Evolutionary conservation across 2,888 invertebrate species (phyloP).

Genomic region (Acrobasis suavella): DNA sequence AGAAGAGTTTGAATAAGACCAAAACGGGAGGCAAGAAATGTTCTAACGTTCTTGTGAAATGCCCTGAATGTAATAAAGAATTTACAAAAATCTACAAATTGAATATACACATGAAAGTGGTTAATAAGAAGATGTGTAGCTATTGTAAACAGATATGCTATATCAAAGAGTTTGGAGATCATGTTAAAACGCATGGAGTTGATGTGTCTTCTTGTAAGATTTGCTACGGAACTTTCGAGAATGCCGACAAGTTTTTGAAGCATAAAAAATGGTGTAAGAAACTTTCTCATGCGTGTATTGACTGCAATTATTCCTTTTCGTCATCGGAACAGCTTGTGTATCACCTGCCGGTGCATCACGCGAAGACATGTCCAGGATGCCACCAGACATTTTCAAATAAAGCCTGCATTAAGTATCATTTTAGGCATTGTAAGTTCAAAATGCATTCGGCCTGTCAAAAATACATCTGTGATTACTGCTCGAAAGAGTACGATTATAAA

Average conservation of each 20-base stretch:
- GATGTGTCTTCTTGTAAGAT: conserved; percentile 37
- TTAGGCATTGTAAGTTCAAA: conserved; percentile 35
- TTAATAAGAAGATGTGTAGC: conserved; percentile 44
- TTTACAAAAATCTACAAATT: conserved; percentile 37
- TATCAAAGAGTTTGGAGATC: conserved; percentile 33
- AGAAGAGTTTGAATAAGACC: conserved; percentile 25
- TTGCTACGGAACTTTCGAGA: conserved; percentile 43
- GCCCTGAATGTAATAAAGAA: conserved; percentile 44
- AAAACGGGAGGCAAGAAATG: conserved; percentile 10
- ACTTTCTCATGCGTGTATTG: conserved; percentile 38
- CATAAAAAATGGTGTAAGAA: conserved; percentile 39
- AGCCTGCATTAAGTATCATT: conserved; percentile 46
- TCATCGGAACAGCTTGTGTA: conserved; percentile 33
- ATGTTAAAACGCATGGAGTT: conserved; percentile 38
- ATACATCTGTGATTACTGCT: conserved; percentile 55
- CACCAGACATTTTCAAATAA: conserved; percentile 42
- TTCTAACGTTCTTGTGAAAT: conserved; percentile 33
- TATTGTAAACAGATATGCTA: conserved; percentile 43
- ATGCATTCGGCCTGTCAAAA: neutral
- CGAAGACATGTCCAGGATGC: conserved; percentile 43
- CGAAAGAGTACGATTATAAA: conserved; percentile 41
- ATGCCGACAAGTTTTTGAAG: conserved; percentile 25
- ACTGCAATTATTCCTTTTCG: conserved; percentile 45
- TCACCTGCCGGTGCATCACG: conserved; percentile 45
- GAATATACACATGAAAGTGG: conserved; percentile 46